Conservation (phyloP, 2,113 vertebrate genomes). For the Rynchops niger region DNA sequence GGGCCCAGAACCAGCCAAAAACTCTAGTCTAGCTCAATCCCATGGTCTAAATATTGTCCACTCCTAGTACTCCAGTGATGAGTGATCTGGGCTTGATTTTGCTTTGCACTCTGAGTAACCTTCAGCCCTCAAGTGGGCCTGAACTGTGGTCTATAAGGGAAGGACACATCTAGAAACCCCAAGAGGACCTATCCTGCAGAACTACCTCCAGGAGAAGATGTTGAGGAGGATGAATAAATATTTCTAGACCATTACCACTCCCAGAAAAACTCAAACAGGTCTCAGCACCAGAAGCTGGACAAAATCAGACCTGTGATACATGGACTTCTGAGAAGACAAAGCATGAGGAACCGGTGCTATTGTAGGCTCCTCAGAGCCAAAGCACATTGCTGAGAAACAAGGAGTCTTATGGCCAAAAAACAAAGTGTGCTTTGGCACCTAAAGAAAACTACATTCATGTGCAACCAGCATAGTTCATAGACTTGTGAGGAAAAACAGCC, state of each 20-base stretch:
- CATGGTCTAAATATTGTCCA: background rate
- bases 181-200: background rate
- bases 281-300: background rate
- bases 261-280: background rate
- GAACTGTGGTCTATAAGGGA: background rate
- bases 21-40: background rate
- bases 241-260: background rate
- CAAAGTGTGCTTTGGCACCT: background rate
- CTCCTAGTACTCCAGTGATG: background rate
- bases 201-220: background rate
- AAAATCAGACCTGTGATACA: background rate
- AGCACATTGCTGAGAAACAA: background rate
- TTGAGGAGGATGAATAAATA: background rate
- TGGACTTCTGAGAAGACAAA: background rate
- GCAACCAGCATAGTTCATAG: background rate
- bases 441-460: background rate
- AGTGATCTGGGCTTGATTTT: background rate
- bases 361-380: background rate
- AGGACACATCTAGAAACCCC: background rate
- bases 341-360: background rate
- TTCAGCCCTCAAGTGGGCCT: accelerated
- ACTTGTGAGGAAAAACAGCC: background rate
- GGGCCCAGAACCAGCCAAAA: background rate
- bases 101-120: background rate
- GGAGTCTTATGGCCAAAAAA: background rate